Evolutionary conservation across 1,140 invertebrate species (phyloP).

Genomic region (Drosophila aff.): DNA sequence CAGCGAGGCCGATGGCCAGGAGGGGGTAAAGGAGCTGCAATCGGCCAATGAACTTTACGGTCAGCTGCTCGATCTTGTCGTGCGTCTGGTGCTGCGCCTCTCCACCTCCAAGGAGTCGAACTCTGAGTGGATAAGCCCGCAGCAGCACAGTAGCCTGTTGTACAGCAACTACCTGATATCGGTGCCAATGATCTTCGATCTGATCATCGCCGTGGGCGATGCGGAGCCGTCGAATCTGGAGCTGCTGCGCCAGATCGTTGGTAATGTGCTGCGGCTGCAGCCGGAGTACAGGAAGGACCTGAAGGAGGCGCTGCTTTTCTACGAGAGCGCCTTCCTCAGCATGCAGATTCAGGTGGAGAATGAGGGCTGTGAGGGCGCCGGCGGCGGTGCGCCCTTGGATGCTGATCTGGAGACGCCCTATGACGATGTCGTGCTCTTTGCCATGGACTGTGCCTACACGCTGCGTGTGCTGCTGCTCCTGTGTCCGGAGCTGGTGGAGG

Average conservation of each 20-base stretch:
- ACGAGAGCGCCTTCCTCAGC: constrained; percentile 80
- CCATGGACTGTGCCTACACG: constrained; percentile 90
- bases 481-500: constrained; percentile 86
- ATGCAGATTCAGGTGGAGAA: constrained; percentile 82
- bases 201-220: constrained; percentile 90
- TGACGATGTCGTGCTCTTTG: constrained; percentile 89
- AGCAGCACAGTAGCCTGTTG: constrained; percentile 89
- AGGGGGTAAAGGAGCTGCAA: constrained; percentile 46
- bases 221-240: constrained; percentile 86
- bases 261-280: constrained; percentile 89
- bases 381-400: constrained; percentile 66
- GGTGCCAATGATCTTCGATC: constrained; percentile 92
- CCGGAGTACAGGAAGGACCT: constrained; percentile 90
- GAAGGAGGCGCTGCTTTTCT: constrained; percentile 86
- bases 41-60: constrained; percentile 85
- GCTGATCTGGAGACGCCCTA: constrained; percentile 85
- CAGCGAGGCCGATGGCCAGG: constrained; percentile 76
- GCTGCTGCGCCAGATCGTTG: constrained; percentile 88
- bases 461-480: constrained; percentile 88
- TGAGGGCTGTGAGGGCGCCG: constrained; percentile 78
- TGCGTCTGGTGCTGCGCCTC: constrained; percentile 90
- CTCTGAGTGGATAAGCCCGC: constrained; percentile 88
- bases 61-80: constrained; percentile 88
- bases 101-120: constrained; percentile 91
- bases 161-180: constrained; percentile 94